Percentiles rank a stretch among this genome's conserved stretches.
Conservation (phyloP, 1,140 invertebrate species). For the Ips nitidus region DNA sequence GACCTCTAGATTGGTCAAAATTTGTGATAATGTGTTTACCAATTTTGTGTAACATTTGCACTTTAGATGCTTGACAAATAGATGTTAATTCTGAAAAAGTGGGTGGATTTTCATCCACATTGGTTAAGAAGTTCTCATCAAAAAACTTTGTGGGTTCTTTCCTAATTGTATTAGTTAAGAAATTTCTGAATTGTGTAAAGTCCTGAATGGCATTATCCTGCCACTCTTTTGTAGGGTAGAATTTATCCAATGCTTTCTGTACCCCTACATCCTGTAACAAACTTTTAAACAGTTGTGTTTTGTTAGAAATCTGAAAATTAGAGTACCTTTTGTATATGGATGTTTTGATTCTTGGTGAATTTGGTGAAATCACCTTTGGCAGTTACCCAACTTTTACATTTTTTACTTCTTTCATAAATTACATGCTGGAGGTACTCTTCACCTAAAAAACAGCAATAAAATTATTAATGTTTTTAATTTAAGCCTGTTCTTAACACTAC, state of each 20-base stretch:
- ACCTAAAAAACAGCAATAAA: slow-evolving; percentile 36
- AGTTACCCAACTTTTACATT: slow-evolving; percentile 43
- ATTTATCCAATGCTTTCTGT: slow-evolving; percentile 38
- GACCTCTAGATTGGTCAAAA: slow-evolving; percentile 34
- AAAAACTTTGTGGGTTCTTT: background rate
- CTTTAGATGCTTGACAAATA: slow-evolving; percentile 44
- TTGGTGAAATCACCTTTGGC: slow-evolving; percentile 42
- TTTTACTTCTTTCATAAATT: slow-evolving; percentile 47
- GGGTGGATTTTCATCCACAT: slow-evolving; percentile 16
- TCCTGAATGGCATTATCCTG: slow-evolving; percentile 49
- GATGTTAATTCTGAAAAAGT: slow-evolving; percentile 38
- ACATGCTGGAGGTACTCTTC: slow-evolving; percentile 51
- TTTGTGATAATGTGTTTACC: slow-evolving; percentile 36
- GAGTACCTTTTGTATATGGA: too few species aligned
- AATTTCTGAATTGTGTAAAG: slow-evolving; percentile 47
- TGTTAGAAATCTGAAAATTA: too few species aligned
- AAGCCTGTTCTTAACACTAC: background rate
- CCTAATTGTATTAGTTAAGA: slow-evolving; percentile 34
- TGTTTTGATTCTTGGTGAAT: slow-evolving; percentile 41
- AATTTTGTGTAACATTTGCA: slow-evolving; percentile 45
- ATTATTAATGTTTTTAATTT: too few species aligned
- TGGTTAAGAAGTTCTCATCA: background rate
- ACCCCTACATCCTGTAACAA: slow-evolving; percentile 28
- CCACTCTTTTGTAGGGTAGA: slow-evolving; percentile 49
- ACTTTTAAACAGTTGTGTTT: too few species aligned